A percentile compares a stretch with the other conserved stretches of the same genome.
Evolutionary conservation across 2,888 invertebrate species (phyloP).

Genomic region (Odontocolon sp.): DNA sequence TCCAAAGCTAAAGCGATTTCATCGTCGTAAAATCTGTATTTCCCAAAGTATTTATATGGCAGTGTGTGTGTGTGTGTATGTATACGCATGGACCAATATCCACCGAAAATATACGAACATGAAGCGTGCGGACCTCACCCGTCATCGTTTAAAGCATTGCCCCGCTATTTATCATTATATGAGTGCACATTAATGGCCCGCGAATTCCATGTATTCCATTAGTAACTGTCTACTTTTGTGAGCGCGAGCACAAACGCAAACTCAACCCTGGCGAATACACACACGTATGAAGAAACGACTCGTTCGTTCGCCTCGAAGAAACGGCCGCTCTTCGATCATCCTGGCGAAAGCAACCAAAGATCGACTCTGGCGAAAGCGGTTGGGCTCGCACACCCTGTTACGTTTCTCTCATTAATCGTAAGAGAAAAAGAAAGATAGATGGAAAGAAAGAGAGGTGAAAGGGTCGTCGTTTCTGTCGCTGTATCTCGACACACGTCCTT

Average conservation of each 20-base stretch:
- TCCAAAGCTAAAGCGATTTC: slow-evolving; percentile 21
- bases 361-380: slow-evolving; percentile 20
- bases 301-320: slow-evolving; percentile 19
- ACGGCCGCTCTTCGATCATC: slow-evolving; percentile 38
- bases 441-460: neutral
- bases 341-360: slow-evolving; percentile 23
- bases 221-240: slow-evolving; percentile 74
- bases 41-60: neutral
- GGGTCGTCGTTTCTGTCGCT: slow-evolving; percentile 18
- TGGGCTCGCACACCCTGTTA: slow-evolving; percentile 4
- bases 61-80: neutral
- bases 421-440: slow-evolving; percentile 1
- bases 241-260: slow-evolving; percentile 40
- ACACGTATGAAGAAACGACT: neutral
- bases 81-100: neutral
- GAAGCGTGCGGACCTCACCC: slow-evolving; percentile 66
- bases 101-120: slow-evolving; percentile 31
- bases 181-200: slow-evolving; percentile 74
- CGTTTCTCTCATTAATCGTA: slow-evolving; percentile 44
- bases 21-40: neutral
- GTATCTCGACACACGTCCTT: neutral
- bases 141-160: slow-evolving; percentile 77
- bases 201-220: slow-evolving; percentile 77
- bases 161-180: slow-evolving; percentile 74
- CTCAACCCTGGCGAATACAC: slow-evolving; percentile 4